A percentile compares a stretch with the other conserved stretches of the same genome.
Evolutionary conservation across 2,797 vertebrate species (phyloP).

Genomic region (Anableps anableps): DNA sequence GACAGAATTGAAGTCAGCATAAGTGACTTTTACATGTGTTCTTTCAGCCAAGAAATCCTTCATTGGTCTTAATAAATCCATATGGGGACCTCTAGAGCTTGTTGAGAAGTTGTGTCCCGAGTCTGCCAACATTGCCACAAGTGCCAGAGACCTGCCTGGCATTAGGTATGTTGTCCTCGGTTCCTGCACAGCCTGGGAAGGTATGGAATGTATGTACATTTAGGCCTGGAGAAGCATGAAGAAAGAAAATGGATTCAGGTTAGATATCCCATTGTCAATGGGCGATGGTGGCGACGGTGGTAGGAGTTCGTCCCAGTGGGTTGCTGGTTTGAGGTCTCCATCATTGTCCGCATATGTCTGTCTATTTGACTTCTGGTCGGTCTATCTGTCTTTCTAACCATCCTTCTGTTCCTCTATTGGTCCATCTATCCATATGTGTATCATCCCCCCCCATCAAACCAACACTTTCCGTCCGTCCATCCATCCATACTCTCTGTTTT

Average conservation of each 20-base stretch:
- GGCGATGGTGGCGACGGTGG: too few relatives aligned
- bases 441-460: neutral
- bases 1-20: too few relatives aligned
- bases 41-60: slow-evolving; percentile 92
- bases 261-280: neutral
- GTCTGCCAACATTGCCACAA: slow-evolving; percentile 92
- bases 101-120: slow-evolving; percentile 97
- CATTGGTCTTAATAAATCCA: slow-evolving; percentile 95
- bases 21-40: neutral
- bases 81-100: slow-evolving; percentile 96
- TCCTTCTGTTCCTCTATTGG: neutral
- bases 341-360: neutral
- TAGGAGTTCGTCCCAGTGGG: too few relatives aligned
- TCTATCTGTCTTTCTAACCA: neutral
- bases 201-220: neutral
- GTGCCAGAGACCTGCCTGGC: slow-evolving; percentile 95
- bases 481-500: neutral
- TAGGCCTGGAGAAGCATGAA: neutral
- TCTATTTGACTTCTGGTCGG: neutral
- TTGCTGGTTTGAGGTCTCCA: too few relatives aligned
- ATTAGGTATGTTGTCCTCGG: slow-evolving; percentile 86
- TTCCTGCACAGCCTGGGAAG: neutral
- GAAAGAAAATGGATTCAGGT: neutral
- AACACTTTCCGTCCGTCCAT: neutral
- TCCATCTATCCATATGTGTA: neutral